phyloP scores from a whole-genome alignment of 2,888 invertebrate genomes.

The Ferdinandea cuprea region DNA sequence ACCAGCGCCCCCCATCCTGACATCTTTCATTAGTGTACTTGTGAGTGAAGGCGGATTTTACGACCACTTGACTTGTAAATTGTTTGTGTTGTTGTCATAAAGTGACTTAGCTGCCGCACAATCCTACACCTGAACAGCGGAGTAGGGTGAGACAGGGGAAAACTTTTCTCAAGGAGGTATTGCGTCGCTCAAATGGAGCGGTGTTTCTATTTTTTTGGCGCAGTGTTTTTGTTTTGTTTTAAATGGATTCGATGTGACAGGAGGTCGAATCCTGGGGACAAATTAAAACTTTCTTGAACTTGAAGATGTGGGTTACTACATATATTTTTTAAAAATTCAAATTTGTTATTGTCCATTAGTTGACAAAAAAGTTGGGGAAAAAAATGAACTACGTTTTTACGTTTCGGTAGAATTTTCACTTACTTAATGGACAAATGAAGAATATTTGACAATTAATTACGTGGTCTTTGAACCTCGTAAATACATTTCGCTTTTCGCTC shows the following conservation, averaged over 20 bases:
- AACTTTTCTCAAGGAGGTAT: constrained; percentile 14
- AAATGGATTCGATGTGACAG: constrained; percentile 31
- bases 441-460: constrained; percentile 41
- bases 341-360: constrained; percentile 36
- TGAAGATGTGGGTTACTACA: not conserved
- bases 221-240: constrained; percentile 13
- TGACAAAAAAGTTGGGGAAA: not conserved
- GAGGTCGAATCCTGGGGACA: constrained; percentile 1
- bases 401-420: constrained; percentile 3
- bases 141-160: not conserved
- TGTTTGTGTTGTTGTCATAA: constrained; percentile 52
- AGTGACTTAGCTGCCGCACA: constrained; percentile 31
- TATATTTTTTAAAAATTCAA: constrained; percentile 15
- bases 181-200: not conserved
- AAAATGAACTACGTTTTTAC: not conserved
- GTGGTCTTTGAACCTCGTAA: constrained; percentile 19
- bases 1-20: constrained; percentile 7
- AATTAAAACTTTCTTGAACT: constrained; percentile 7
- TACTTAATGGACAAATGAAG: constrained; percentile 38
- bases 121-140: not conserved
- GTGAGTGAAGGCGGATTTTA: constrained; percentile 56
- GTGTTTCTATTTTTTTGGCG: constrained; percentile 5
- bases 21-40: constrained; percentile 61
- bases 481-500: not conserved
- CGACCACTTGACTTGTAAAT: constrained; percentile 65